Conservation (phyloP, 2,797 vertebrate species). For the Tamandua tetradactyla region DNA sequence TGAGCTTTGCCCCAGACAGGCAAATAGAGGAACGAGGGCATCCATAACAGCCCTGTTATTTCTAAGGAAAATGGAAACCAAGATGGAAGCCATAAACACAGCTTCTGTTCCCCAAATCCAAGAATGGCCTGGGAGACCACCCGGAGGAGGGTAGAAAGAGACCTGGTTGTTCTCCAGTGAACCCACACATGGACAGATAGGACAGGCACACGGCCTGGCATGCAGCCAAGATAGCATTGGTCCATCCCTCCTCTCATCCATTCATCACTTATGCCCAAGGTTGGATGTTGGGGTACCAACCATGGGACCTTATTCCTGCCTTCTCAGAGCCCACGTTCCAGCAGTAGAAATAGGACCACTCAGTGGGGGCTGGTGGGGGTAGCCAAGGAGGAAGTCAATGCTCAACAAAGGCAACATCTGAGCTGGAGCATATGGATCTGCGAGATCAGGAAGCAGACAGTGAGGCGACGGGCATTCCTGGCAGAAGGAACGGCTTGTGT, state of each 20-base stretch:
- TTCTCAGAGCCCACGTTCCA: neutral
- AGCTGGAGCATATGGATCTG: no score
- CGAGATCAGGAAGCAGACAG: neutral
- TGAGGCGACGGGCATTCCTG: accelerated
- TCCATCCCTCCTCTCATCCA: no score
- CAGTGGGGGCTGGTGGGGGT: no score
- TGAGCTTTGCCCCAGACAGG: neutral
- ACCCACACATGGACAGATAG: neutral
- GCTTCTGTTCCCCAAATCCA: neutral
- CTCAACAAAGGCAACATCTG: neutral
- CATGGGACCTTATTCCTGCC: neutral
- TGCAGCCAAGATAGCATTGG: neutral
- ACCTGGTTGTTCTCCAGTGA: neutral
- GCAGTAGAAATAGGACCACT: neutral
- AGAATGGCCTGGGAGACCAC: neutral
- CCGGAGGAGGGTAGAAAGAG: neutral
- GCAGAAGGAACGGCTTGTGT: no score
- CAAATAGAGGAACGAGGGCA: neutral
- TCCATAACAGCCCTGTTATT: neutral
- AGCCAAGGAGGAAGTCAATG: neutral
- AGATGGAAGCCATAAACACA: neutral
- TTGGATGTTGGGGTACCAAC: no score
- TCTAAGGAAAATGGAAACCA: neutral
- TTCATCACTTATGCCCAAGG: accelerated
- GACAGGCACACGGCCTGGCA: neutral